These are phyloP conservation scores for Cirrhinus molitorella DNA, from an alignment of 2,797 vertebrate genomes.

Conservation along the genomic window DNA sequence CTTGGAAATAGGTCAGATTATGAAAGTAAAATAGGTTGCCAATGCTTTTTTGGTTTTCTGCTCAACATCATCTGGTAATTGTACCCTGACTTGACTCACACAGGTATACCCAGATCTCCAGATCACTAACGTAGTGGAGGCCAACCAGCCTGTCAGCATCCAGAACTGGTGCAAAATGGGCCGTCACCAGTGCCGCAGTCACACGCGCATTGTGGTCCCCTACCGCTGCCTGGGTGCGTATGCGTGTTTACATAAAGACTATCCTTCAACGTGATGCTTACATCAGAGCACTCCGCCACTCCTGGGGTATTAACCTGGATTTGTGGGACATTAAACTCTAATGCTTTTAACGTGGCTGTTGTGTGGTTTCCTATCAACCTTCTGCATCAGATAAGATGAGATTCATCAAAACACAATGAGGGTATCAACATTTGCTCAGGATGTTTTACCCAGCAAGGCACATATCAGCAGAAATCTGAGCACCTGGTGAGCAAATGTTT, in stretches of 20 bases:
- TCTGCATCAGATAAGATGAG: slow-evolving; percentile 19
- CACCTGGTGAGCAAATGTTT: not conserved
- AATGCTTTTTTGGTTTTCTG: not conserved
- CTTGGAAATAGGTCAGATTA: slow-evolving; percentile 15
- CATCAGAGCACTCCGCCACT: slow-evolving; percentile 30
- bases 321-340: slow-evolving; percentile 42
- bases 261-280: slow-evolving; percentile 8
- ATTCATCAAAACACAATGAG: not conserved
- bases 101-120: slow-evolving; percentile 96
- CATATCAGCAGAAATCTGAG: not conserved
- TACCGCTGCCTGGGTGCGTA: slow-evolving; percentile 92
- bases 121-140: slow-evolving; percentile 97
- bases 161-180: slow-evolving; percentile 94
- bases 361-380: slow-evolving; percentile 35
- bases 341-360: slow-evolving; percentile 39
- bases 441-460: not conserved
- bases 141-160: slow-evolving; percentile 90
- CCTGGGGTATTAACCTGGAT: slow-evolving; percentile 51
- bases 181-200: slow-evolving; percentile 89
- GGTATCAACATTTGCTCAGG: not conserved
- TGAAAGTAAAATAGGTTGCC: not conserved
- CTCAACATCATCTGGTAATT: not conserved
- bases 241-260: slow-evolving; percentile 20
- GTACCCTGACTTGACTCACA: slow-evolving; percentile 28
- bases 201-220: slow-evolving; percentile 92